Conservation (phyloP, 2,797 vertebrate species). For the Spheniscus humboldti region DNA sequence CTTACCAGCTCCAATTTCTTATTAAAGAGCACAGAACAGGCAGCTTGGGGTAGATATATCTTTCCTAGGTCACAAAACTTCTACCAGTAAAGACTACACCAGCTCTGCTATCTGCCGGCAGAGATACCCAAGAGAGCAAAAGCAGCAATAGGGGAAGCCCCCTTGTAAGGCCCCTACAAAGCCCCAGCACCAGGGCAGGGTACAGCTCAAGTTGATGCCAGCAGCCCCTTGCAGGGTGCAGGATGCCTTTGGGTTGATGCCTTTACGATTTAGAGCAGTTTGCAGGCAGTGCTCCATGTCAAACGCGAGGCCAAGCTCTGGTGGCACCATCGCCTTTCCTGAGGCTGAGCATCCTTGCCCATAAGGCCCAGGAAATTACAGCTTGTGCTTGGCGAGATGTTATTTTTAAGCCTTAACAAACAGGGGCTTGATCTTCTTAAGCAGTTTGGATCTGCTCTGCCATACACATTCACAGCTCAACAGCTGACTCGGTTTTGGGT, state of each 20-base stretch:
- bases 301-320: rapidly evolving
- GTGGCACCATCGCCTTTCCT: neutral
- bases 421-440: slow-evolving; percentile 29
- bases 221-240: neutral
- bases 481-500: neutral
- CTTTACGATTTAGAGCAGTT: rapidly evolving
- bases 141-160: neutral
- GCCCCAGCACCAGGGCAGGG: neutral
- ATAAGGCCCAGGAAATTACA: neutral
- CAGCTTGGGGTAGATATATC: rapidly evolving
- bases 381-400: neutral
- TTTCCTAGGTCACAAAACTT: neutral
- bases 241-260: neutral
- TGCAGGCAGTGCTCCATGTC: neutral
- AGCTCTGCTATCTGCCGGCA: neutral
- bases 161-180: rapidly evolving
- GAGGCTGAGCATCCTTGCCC: neutral
- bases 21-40: too few relatives aligned
- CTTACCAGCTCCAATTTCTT: neutral
- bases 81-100: neutral
- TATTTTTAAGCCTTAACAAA: slow-evolving; percentile 32
- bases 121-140: neutral
- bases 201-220: neutral
- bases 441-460: slow-evolving; percentile 2
- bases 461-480: neutral